These are phyloP conservation scores for Melanotaenia nigrans DNA, from an alignment of 2,797 vertebrate species.

Conservation along the genomic window DNA sequence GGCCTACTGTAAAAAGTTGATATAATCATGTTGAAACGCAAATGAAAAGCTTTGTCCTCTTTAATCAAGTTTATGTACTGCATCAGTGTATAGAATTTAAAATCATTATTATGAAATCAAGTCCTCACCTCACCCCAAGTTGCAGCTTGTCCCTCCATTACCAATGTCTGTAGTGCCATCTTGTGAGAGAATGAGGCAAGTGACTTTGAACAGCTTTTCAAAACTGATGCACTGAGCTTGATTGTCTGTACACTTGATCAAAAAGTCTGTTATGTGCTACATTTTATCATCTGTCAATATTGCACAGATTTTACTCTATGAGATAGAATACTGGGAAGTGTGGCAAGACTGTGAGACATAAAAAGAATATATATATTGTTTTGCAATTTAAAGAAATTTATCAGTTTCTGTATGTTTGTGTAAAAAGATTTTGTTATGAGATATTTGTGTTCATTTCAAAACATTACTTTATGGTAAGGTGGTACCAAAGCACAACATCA, in stretches of 20 bases:
- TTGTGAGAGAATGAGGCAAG: conserved; percentile 53
- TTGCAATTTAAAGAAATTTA: neutral
- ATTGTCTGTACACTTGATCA: neutral
- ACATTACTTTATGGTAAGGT: too few relatives aligned
- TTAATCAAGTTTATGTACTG: neutral
- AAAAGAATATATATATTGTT: neutral
- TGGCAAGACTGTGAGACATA: neutral
- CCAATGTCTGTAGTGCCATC: conserved; percentile 64
- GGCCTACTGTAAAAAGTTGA: neutral
- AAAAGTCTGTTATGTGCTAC: neutral
- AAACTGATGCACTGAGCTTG: neutral
- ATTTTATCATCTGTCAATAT: neutral
- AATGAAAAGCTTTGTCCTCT: neutral
- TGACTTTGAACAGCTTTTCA: conserved; percentile 13
- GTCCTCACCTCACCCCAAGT: neutral
- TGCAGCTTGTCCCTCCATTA: conserved; percentile 6
- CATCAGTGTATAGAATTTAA: neutral
- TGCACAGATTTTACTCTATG: neutral
- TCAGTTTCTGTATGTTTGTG: too few relatives aligned
- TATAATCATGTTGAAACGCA: neutral
- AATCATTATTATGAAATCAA: conserved; percentile 5
- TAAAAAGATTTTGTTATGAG: too few relatives aligned
- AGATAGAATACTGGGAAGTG: neutral
- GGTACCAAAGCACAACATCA: too few relatives aligned
- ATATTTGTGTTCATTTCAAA: too few relatives aligned